Base-by-base conservation (phyloP, 2,797 vertebrate genomes). In the Sebastes itinus region DNA sequence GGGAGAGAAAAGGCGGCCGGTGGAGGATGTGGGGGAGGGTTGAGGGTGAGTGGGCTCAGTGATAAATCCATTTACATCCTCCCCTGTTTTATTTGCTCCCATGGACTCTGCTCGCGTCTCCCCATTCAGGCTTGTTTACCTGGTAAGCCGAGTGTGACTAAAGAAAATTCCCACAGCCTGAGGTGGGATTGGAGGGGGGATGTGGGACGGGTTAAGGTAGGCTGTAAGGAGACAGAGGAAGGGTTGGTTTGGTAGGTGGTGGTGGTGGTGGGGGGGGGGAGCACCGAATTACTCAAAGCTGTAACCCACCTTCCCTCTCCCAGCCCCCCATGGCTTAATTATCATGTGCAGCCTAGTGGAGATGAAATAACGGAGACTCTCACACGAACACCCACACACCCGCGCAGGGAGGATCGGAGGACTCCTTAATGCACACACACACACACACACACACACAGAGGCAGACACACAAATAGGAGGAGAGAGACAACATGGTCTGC, bases 141-240 rank as follows among this genome's bases (percentile, higher is more conserved):
- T 97, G 97, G 93, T 95, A 97, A 97, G 92, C 94, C 95, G 89
- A 95, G 96, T 97, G 97, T 97, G 96, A 97, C 96, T 95, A 96
- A 97, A 97, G 95, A 95, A 97, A 96, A 96, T 96, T 97, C 96
- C 96, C 97, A 95, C 94, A 95, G 96, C 95, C 95, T 93, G 95
- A 91, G 93, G 94, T 92, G 87, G 95, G 94, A 95, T 92, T 93
- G 91, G 78, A 90, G 85, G 78, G 69, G 83, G 89, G 82, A 81
- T 76, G 87, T 72, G 32, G 87, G 72, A 82, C 63, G n/a, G 91
- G 77, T 75, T 85, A 85, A 84, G 83, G 85, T 86, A 83, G 80
- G 78, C 75, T 78, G 80, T 61, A 68, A 76, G 84, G 83, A 89
- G 84, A 83, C 78, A 71, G 78, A 56, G 84, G 77, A 83, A 89